phyloP scores from a whole-genome alignment of 92 coral and sea anemone genomes.

The Zoanthus solanderi region DNA sequence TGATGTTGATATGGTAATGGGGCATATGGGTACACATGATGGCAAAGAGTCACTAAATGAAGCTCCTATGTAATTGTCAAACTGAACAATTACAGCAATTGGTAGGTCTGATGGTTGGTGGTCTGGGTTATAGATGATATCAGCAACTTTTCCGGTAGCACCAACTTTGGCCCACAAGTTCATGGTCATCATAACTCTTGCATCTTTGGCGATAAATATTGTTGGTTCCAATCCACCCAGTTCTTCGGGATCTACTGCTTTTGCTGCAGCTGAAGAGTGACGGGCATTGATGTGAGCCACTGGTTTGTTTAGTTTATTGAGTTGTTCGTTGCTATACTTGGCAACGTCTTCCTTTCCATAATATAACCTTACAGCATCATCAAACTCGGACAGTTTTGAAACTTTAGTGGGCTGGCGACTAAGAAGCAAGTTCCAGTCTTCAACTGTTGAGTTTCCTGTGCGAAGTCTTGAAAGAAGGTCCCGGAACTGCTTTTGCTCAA shows the following conservation, averaged over 20 bases:
- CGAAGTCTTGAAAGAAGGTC: slow-evolving; percentile 28
- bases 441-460: slow-evolving; percentile 16
- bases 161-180: slow-evolving; percentile 14
- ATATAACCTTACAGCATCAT: slow-evolving; percentile 6
- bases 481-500: slow-evolving; percentile 17
- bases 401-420: slow-evolving; percentile 61
- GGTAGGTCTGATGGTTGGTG: slow-evolving; percentile 47
- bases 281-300: neutral
- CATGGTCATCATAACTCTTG: slow-evolving; percentile 8
- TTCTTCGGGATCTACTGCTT: slow-evolving; percentile 5
- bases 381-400: slow-evolving; percentile 6
- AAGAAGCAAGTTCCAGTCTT: slow-evolving; percentile 68
- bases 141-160: slow-evolving; percentile 3
- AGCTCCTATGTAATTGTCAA: slow-evolving; percentile 42
- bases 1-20: slow-evolving; percentile 29
- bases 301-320: neutral
- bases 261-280: slow-evolving; percentile 10
- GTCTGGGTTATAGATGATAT: slow-evolving; percentile 30
- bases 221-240: slow-evolving; percentile 14
- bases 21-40: slow-evolving; percentile 46
- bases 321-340: slow-evolving; percentile 6
- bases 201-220: slow-evolving; percentile 9
- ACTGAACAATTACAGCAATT: slow-evolving; percentile 45
- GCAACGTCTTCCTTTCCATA: slow-evolving; percentile 19
- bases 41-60: slow-evolving; percentile 31